Evolutionary conservation across 2,888 invertebrate genomes (phyloP), one percentile per base, ranked within the genome.

Genomic region (Drosophila kuntzei): DNA sequence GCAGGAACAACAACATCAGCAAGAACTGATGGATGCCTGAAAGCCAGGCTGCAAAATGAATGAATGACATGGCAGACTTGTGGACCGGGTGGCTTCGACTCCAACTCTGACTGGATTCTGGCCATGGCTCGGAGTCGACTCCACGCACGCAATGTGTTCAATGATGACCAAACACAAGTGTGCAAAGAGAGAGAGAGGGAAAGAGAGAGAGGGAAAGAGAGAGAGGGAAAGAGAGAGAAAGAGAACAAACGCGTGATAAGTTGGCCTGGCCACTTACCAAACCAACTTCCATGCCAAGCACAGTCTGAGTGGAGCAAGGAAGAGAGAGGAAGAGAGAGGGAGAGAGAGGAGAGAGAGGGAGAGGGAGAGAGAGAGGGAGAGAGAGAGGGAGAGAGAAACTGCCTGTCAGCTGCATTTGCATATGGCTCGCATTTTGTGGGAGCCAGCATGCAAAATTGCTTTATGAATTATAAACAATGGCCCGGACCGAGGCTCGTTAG

Each of bases 41-140:
- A 85, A 87, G 79, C 76, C 77, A 66, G 65, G 55, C 85, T 73
- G 82, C 83, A 89, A 80, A 83, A 88, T 83, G 89, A 70, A 89
- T 87, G 89, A 89, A 87, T 89, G 85, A 87, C 89, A 87, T 79
- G 89, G 68, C 79, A 66, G 70, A 69, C 87, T 82, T 79, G 65
- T 74, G 68, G 65, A 65, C 73, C 67, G 80, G 69, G 80, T 79
- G 77, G 69, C 76, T 57, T 5, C 6, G 18, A 43, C 71, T 60
- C 22, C 6, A 39, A 46, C 71, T 41, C 12, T 27, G 18, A 1
- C 53, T 47, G 29, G 29, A 16, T 32, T 27, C n/a, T 20, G 27
- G 9, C 37, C 32, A 25, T 25, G 16, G 8, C 29, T 63, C 41
- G 12, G 16, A 55, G 41, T 49, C 50, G 57, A 53, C 66, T 62